Base-by-base conservation (phyloP, 2,888 invertebrate genomes). In the Coleophora flavipennella region DNA sequence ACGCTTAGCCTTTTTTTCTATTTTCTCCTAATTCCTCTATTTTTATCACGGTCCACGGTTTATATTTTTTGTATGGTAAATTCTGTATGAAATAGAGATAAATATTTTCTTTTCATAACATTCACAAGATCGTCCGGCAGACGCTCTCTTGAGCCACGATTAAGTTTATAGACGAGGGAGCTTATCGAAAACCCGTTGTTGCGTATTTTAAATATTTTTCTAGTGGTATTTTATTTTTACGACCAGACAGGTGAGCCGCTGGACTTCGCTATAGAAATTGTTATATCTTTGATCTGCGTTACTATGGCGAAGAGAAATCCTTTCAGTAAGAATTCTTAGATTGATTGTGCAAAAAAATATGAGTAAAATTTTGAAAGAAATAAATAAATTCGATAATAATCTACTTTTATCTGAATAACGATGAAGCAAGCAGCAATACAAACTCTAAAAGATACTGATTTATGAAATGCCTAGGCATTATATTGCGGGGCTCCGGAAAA, bases 171-270 rank as follows among this genome's bases (percentile, higher is more conserved):
- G 46, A 47, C 50, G 50, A 52, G 53, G 43, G 44, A 54, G 70
- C 68, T 81, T 80, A 83, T 80, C 81, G 67, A 42, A 49, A 45
- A 64, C 58, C 63, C 54, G 53, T 59, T 57, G 67, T 20, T 20
- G 20, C 20, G 3, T 20, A 67, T 70, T 76, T n/a, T 62, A 64
- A 72, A 72, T 68, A 79, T 73, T 78, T 80, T 80, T 77, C 67
- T 73, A 73, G 69, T 73, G 59, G 76, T 78, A 79, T 80, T 76
- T 67, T 78, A 79, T 80, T 76, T 67, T 63, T 59, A 63, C 57
- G 56, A 59, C 59, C 54, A 59, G 63, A 54, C 57, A 64, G 57
- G 57, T 56, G 39, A 46, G 45, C 46, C 20, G 20, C 20, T 20
- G 20, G 20, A 20, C 20, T 20, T 6, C 3, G 20, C 20, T 20